These are phyloP conservation scores for Varecia variegata DNA, from an alignment of 2,797 vertebrate genomes.

Conservation along the genomic window DNA sequence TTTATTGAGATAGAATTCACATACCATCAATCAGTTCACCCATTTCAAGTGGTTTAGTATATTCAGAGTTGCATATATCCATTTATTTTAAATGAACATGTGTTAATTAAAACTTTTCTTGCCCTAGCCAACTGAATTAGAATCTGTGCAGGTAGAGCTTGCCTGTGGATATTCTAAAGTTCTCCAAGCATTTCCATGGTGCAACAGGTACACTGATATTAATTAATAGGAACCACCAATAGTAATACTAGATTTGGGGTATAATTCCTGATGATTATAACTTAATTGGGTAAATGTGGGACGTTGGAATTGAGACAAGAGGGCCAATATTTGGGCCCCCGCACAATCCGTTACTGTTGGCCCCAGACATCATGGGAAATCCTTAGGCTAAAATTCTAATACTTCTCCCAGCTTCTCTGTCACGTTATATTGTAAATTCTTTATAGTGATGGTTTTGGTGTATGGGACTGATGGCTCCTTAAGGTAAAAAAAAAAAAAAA, in stretches of 20 bases:
- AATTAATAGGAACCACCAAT: not conserved
- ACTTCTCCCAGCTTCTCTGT: not conserved
- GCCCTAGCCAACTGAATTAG: not conserved
- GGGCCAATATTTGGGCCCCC: not conserved
- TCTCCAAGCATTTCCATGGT: not conserved
- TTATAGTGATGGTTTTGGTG: not conserved
- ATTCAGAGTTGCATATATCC: not conserved
- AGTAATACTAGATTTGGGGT: not conserved
- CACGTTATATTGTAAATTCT: not conserved
- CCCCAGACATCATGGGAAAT: slow-evolving; percentile 55
- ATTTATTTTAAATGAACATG: not conserved
- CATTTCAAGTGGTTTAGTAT: not conserved
- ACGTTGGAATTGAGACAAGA: not conserved
- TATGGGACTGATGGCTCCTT: not conserved
- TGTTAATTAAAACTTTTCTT: too few species aligned
- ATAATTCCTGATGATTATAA: not conserved
- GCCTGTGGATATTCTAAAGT: not conserved
- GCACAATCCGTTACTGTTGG: slow-evolving; percentile 78
- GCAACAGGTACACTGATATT: too few species aligned
- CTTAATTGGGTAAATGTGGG: not conserved
- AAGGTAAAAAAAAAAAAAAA: not conserved
- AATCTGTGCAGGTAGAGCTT: not conserved
- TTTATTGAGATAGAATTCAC: not conserved
- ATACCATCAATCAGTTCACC: not conserved
- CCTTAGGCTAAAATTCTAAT: not conserved